Conservation (phyloP, 2,888 invertebrate species). For the Limnephilus auricula region DNA sequence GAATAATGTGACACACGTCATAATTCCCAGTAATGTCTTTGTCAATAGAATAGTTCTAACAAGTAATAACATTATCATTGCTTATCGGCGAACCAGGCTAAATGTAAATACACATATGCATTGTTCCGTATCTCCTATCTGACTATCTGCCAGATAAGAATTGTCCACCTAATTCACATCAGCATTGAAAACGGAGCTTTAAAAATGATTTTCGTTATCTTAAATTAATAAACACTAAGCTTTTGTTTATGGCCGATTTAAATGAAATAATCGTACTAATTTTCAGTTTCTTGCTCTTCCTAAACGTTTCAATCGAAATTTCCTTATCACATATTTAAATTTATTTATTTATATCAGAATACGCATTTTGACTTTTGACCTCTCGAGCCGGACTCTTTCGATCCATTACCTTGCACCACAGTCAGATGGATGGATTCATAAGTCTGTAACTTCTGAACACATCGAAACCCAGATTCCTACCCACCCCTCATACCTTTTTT, state of each 20-base stretch:
- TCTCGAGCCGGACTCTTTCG: too few relatives aligned
- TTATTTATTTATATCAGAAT: too few relatives aligned
- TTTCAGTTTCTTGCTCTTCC: background rate
- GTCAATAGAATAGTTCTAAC: constrained; percentile 11
- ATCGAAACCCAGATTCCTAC: too few relatives aligned
- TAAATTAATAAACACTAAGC: background rate
- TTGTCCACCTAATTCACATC: constrained; percentile 3
- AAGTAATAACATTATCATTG: background rate
- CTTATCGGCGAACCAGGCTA: background rate
- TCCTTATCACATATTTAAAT: too few relatives aligned
- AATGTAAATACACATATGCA: background rate
- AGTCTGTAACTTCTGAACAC: too few relatives aligned
- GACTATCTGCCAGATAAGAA: background rate
- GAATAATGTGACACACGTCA: background rate
- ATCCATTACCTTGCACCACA: too few relatives aligned
- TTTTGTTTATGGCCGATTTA: too few relatives aligned
- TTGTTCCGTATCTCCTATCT: constrained; percentile 3
- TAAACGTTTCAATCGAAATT: background rate
- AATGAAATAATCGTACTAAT: background rate
- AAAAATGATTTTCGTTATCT: background rate
- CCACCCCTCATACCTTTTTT: too few relatives aligned
- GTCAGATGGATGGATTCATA: too few relatives aligned
- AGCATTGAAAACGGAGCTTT: background rate
- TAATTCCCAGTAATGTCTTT: constrained; percentile 9
- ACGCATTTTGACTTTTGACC: too few relatives aligned